These are phyloP conservation scores for Andrena camellia DNA, from an alignment of 2,888 invertebrate genomes.

Conservation along the genomic window DNA sequence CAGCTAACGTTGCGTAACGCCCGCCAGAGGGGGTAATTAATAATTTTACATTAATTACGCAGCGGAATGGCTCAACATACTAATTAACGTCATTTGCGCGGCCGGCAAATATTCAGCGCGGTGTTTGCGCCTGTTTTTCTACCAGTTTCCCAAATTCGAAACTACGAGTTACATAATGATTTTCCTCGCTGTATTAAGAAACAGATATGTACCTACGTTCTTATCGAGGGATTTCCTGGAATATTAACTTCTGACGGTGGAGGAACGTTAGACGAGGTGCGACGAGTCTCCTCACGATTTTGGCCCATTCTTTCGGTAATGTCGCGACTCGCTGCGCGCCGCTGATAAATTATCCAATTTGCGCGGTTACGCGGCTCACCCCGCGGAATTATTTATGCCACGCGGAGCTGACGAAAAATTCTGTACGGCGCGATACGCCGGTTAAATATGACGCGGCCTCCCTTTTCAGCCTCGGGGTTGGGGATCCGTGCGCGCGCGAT, in stretches of 20 bases:
- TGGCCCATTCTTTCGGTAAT: conserved; percentile 17
- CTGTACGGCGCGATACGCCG: conserved; percentile 39
- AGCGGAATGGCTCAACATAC: conserved; percentile 37
- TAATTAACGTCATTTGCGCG: conserved; percentile 42
- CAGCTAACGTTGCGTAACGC: conserved; percentile 56
- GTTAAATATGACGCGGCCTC: conserved; percentile 43
- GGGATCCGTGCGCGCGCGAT: conserved; percentile 32
- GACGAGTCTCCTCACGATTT: not conserved
- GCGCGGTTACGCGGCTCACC: conserved; percentile 3
- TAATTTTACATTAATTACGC: conserved; percentile 61
- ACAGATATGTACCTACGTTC: not conserved
- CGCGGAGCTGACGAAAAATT: conserved; percentile 56
- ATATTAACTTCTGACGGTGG: too few species aligned
- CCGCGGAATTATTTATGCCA: conserved; percentile 44
- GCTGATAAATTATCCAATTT: conserved; percentile 55
- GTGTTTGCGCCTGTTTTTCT: conserved; percentile 16
- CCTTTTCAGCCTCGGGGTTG: conserved; percentile 32
- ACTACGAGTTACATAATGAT: not conserved
- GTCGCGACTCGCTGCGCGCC: not conserved
- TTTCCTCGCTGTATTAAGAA: not conserved
- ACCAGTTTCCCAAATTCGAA: not conserved
- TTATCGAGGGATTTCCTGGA: not conserved
- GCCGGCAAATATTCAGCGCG: not conserved
- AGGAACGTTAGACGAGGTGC: not conserved
- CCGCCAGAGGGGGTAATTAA: conserved; percentile 41